Evolutionary conservation across 2,888 invertebrate genomes (phyloP), one percentile per base, ranked within the genome.

Genomic region (Tenthredo notha): DNA sequence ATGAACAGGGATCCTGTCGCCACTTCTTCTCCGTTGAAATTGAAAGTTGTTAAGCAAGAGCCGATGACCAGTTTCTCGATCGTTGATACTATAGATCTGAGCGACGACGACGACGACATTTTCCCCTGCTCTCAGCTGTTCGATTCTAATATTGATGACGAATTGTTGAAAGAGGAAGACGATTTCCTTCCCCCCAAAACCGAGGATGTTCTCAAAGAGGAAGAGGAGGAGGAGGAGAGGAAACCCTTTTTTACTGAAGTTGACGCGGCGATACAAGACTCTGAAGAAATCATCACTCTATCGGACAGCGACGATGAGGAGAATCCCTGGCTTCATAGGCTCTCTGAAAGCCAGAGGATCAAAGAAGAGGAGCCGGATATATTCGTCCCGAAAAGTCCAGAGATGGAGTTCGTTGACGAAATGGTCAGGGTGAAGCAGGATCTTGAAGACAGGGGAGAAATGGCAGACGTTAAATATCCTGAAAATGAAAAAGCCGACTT

Each of bases 51-150:
- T 85, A 91, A 93, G 54, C 91, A 93, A 72, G 93, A 94, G 85
- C 90, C 89, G 47, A 94, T 93, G 74, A 92, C 93, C 86, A 87
- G 89, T 72, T 89, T 95, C 50, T 92, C 93, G 77, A 92, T 94
- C 83, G 91, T 92, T 29, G 95, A 95, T 91, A 88, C 94, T 58
- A 93, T 95, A 86, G 94, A 95, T 29, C 91, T 96, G 87, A 95
- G 95, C 78, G 95, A 94, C 90, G 95, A 95, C 80, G 95, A 95
- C 90, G 95, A 95, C 88, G 94, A 94, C 84, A 92, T 94, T 84
- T 95, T 95, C 93, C 93, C 94, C 25, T 89, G 93, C 74, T 94
- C 95, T 74, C 94, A 95, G 65, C 94, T 95, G 2, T 95, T 95
- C 94, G 94, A 86, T 94, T 92, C 88, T 85, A 90, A 89, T 78